These are phyloP conservation scores for Lissonota sp. DNA, from an alignment of 2,888 invertebrate genomes.

Conservation along the genomic window DNA sequence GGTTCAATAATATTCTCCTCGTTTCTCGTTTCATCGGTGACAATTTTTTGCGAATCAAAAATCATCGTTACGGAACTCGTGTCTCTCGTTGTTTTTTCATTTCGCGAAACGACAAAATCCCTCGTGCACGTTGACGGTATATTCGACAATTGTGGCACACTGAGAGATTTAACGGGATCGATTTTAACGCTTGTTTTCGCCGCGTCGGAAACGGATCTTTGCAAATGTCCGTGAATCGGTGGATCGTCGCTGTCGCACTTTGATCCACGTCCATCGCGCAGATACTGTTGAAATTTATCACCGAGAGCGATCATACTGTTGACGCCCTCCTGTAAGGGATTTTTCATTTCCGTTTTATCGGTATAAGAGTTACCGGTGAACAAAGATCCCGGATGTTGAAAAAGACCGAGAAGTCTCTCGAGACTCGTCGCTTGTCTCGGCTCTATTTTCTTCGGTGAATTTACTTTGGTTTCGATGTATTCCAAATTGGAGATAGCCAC, in stretches of 20 bases:
- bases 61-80: not conserved
- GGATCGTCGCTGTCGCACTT: conserved; percentile 42
- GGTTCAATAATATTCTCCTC: conserved; percentile 23
- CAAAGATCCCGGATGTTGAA: conserved; percentile 87
- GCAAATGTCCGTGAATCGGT: conserved; percentile 55
- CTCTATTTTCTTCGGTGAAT: conserved; percentile 25
- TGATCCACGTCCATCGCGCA: conserved; percentile 70
- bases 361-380: conserved; percentile 85
- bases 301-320: conserved; percentile 75
- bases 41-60: conserved; percentile 6
- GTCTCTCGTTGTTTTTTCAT: not conserved
- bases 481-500: conserved; percentile 11
- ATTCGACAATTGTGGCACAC: conserved; percentile 72
- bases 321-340: conserved; percentile 72
- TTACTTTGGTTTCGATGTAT: conserved; percentile 43
- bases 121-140: conserved; percentile 59
- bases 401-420: conserved; percentile 88
- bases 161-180: conserved; percentile 70
- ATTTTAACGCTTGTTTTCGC: conserved; percentile 52
- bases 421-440: conserved; percentile 85
- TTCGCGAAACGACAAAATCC: conserved; percentile 4
- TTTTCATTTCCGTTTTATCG: conserved; percentile 68
- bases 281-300: conserved; percentile 75
- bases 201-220: conserved; percentile 66
- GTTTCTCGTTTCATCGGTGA: not conserved